Conservation (phyloP, 1,140 invertebrate species). For the Saccostrea echinata region DNA sequence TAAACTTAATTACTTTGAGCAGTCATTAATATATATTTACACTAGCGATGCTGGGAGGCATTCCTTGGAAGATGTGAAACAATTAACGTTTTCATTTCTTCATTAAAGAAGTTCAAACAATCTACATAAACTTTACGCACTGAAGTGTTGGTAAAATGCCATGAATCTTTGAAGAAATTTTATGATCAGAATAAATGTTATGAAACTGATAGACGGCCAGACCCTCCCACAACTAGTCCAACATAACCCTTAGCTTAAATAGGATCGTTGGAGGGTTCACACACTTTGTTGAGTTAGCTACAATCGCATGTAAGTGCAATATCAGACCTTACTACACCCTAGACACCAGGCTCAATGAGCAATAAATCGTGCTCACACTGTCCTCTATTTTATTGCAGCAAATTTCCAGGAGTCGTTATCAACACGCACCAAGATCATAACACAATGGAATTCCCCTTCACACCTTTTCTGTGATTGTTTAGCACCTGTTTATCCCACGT, state of each 20-base stretch:
- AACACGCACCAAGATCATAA: not conserved
- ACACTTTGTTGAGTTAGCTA: not conserved
- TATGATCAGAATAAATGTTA: not conserved
- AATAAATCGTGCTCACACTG: slow-evolving; percentile 4
- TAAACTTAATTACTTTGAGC: no score
- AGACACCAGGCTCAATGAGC: not conserved
- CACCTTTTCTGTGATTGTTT: not conserved
- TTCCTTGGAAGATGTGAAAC: no score
- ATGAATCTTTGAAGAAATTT: no score
- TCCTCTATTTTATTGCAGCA: not conserved
- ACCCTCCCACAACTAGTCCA: not conserved
- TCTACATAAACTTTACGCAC: no score
- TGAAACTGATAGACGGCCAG: not conserved
- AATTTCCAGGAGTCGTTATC: slow-evolving; percentile 24
- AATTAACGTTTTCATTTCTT: no score
- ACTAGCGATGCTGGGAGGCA: no score
- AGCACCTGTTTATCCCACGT: not conserved
- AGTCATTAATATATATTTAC: no score
- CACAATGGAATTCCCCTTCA: not conserved
- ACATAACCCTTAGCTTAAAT: not conserved
- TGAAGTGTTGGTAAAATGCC: no score
- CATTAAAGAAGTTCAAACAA: no score
- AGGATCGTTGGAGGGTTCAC: not conserved
- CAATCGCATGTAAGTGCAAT: not conserved
- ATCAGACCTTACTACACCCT: not conserved